Evolutionary conservation across 2,113 vertebrate species (phyloP).

Genomic region (Heterotilapia buettikoferi): DNA sequence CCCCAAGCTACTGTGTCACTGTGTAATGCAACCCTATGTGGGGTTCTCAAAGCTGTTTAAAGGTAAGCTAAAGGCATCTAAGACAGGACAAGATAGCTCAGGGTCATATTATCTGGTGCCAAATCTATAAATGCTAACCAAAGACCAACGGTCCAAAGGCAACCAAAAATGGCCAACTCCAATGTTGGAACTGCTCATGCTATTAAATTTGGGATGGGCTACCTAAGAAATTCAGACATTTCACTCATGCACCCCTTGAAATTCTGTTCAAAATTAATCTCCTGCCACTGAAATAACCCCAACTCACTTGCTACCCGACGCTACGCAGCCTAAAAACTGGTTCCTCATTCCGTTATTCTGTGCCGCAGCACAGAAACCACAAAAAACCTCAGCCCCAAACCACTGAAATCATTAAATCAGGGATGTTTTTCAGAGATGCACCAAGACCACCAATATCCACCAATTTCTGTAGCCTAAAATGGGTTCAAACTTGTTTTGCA

Average conservation of each 20-base stretch:
- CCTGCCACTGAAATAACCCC: not conserved
- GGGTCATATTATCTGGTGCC: not conserved
- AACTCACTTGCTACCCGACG: not conserved
- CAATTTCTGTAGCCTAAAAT: not conserved
- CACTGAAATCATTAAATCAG: not conserved
- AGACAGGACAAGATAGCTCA: not conserved
- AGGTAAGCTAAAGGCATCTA: not conserved
- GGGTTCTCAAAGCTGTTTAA: not conserved
- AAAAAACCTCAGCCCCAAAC: not conserved
- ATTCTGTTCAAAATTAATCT: not conserved
- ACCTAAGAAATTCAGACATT: not conserved
- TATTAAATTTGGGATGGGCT: not conserved
- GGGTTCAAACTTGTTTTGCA: not conserved
- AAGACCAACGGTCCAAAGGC: not conserved
- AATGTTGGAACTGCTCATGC: not conserved
- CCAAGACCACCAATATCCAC: not conserved
- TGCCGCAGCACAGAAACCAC: not conserved
- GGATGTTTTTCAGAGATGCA: not conserved
- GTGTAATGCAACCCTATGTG: not conserved
- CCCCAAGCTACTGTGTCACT: not conserved
- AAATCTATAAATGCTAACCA: not conserved
- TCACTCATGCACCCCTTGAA: not conserved
- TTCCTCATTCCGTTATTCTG: not conserved
- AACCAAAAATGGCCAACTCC: not conserved
- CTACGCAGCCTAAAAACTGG: not conserved